A percentile compares a stretch with the other conserved stretches of the same genome.
These are phyloP conservation scores for Lepidocolaptes lacrymiger DNA, from an alignment of 2,797 vertebrate species.

Conservation along the genomic window DNA sequence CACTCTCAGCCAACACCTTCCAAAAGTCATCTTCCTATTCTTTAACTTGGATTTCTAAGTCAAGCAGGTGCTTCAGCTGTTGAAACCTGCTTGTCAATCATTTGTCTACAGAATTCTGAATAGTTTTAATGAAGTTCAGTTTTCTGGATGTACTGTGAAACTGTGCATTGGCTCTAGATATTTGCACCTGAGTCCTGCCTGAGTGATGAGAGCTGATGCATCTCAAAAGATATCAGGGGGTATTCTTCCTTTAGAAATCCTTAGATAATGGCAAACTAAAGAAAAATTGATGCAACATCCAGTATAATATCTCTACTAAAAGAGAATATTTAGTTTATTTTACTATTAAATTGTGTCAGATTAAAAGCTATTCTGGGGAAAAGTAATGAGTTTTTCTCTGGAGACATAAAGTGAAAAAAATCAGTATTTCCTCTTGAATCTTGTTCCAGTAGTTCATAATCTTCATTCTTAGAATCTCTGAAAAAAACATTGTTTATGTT, in stretches of 20 bases:
- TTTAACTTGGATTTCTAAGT: neutral
- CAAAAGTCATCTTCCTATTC: neutral
- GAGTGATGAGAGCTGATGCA: neutral
- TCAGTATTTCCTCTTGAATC: neutral
- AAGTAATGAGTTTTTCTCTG: neutral
- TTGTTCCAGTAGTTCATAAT: neutral
- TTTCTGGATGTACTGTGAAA: neutral
- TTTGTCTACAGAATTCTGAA: neutral
- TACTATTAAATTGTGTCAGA: neutral
- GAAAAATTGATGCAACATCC: neutral
- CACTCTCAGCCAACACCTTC: neutral
- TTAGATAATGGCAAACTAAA: neutral
- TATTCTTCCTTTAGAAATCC: neutral
- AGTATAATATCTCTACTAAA: neutral
- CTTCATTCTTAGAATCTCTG: neutral
- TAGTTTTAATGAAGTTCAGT: neutral
- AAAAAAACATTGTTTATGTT: neutral
- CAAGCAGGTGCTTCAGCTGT: neutral
- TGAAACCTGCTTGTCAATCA: neutral
- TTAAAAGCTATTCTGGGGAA: neutral
- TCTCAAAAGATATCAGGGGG: neutral
- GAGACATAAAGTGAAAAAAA: neutral
- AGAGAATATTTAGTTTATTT: neutral
- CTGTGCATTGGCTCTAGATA: neutral
- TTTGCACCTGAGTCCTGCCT: neutral